Conservation (phyloP, 1,140 invertebrate genomes). For the Pentalonia nigronervosa region DNA sequence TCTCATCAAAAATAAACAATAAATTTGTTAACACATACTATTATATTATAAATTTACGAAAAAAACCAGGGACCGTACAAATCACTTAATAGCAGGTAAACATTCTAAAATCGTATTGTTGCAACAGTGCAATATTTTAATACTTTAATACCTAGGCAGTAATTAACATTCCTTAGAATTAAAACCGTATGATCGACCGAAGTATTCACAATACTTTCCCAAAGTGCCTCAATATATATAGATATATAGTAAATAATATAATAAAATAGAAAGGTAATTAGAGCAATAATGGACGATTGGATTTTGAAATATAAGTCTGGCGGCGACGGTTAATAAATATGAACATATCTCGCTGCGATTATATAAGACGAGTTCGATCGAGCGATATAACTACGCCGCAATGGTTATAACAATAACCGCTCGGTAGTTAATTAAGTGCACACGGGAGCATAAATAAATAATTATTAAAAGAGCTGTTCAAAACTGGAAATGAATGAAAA, state of each 20-base stretch:
- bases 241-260: background rate
- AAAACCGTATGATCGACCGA: background rate
- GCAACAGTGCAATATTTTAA: background rate
- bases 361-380: background rate
- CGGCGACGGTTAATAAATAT: background rate
- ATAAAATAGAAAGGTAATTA: conserved; percentile 51
- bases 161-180: background rate
- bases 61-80: background rate
- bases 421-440: background rate
- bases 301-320: conserved; percentile 24
- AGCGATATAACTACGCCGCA: background rate
- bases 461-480: background rate
- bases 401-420: background rate
- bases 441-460: background rate
- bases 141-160: background rate
- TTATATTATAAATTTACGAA: background rate
- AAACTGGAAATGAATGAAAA: background rate
- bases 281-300: conserved; percentile 9
- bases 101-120: background rate
- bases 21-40: background rate
- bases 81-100: background rate
- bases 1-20: background rate
- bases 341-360: background rate
- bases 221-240: background rate
- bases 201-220: background rate